These are phyloP conservation scores for Fukomys damarensis DNA, from an alignment of 2,113 vertebrate genomes.

Conservation along the genomic window DNA sequence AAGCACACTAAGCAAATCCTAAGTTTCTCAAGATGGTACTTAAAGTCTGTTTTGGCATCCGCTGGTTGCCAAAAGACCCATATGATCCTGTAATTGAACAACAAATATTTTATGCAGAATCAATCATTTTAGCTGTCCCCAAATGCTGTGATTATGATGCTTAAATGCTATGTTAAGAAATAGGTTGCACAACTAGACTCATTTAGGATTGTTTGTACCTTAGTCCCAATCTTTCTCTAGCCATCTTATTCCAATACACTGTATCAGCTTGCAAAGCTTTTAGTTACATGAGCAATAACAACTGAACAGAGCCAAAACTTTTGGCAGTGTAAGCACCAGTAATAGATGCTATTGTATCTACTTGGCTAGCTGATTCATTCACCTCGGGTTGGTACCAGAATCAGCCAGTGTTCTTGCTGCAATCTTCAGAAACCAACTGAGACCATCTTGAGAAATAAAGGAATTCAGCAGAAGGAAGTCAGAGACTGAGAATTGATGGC, in stretches of 20 bases:
- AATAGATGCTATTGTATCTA: conserved; percentile 13
- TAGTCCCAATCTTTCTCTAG: conserved; percentile 69
- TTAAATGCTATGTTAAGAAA: conserved; percentile 84
- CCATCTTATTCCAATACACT: conserved; percentile 77
- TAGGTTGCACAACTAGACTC: conserved; percentile 80
- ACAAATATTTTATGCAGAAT: conserved; percentile 93
- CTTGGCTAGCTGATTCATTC: conserved; percentile 61
- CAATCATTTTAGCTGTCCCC: conserved; percentile 90
- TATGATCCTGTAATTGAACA: conserved; percentile 93
- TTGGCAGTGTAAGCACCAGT: conserved; percentile 66
- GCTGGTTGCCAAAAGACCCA: conserved; percentile 88
- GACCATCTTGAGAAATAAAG: neutral
- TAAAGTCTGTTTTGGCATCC: conserved; percentile 88
- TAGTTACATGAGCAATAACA: conserved; percentile 27
- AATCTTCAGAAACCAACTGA: neutral
- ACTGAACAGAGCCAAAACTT: conserved; percentile 62
- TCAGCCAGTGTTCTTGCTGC: neutral
- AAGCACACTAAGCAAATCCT: conserved; percentile 88
- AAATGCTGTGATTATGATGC: conserved; percentile 84
- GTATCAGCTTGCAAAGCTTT: conserved; percentile 61
- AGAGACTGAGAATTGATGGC: neutral
- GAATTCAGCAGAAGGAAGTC: neutral
- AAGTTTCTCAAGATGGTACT: conserved; percentile 89
- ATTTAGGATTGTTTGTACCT: conserved; percentile 74
- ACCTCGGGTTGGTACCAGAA: conserved; percentile 44